phyloP scores from a whole-genome alignment of 2,113 vertebrate species.

The Hymenochirus boettgeri region DNA sequence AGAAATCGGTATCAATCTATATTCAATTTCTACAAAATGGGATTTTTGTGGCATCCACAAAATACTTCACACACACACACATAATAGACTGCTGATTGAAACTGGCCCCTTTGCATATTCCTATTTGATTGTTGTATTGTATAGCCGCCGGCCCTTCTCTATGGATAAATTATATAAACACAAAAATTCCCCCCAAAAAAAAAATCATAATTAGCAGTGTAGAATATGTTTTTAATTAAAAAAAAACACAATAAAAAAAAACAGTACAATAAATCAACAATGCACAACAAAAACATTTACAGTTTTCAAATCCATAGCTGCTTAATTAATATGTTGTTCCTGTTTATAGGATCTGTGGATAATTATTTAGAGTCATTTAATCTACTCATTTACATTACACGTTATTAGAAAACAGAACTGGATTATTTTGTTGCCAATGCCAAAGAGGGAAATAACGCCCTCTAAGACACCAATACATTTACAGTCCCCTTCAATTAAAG shows the following conservation, averaged over 20 bases:
- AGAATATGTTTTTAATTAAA: constrained; percentile 18
- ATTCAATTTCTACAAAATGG: too few relatives aligned
- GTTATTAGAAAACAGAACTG: constrained; percentile 83
- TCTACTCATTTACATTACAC: constrained; percentile 93
- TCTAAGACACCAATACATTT: constrained; percentile 52
- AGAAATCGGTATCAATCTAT: too few relatives aligned
- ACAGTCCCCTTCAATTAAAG: neutral
- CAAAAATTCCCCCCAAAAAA: neutral
- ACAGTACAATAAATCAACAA: neutral
- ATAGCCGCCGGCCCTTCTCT: too few relatives aligned
- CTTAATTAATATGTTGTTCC: constrained; percentile 91
- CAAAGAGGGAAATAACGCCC: constrained; percentile 64
- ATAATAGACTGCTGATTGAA: too few relatives aligned
- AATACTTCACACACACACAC: too few relatives aligned
- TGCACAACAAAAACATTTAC: constrained; percentile 59
- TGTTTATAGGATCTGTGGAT: constrained; percentile 84
- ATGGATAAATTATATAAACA: too few relatives aligned
- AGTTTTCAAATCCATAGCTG: constrained; percentile 62
- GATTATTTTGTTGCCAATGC: constrained; percentile 54
- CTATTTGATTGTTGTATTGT: too few relatives aligned
- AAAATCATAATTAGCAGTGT: neutral
- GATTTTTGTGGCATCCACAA: too few relatives aligned
- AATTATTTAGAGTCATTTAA: constrained; percentile 96
- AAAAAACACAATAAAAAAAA: neutral
- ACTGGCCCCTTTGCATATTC: too few relatives aligned